Percentiles rank a stretch among this genome's conserved stretches.
These are phyloP conservation scores for Danio aesculapii DNA, from an alignment of 2,797 vertebrate species.

Conservation along the genomic window DNA sequence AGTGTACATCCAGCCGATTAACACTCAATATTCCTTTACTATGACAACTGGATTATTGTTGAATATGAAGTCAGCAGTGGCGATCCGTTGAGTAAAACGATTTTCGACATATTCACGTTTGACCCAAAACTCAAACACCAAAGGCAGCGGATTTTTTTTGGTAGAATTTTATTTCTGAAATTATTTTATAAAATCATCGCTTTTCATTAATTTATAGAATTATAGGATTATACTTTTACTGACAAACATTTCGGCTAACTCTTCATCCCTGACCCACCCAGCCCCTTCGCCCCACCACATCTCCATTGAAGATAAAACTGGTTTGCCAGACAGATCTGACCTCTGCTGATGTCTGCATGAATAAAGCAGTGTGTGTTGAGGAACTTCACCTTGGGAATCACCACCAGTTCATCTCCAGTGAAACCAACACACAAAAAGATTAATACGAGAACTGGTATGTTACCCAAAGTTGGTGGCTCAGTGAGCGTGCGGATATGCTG, in stretches of 20 bases:
- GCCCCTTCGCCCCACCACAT: neutral
- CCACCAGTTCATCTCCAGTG: neutral
- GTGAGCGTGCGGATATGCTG: neutral
- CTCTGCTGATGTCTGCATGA: neutral
- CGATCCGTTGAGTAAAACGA: neutral
- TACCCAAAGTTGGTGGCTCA: constrained; percentile 31
- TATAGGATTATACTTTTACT: constrained; percentile 66
- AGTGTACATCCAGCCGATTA: too few relatives aligned
- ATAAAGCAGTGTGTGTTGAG: neutral
- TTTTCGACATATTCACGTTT: neutral
- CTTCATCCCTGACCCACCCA: constrained; percentile 58
- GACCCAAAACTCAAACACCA: constrained; percentile 8
- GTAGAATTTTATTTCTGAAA: constrained; percentile 82
- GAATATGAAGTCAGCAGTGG: neutral
- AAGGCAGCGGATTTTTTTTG: constrained; percentile 59
- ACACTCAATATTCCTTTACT: too few relatives aligned
- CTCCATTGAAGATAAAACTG: constrained; percentile 9
- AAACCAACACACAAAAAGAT: neutral
- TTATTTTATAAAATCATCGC: constrained; percentile 82
- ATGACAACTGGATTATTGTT: too few relatives aligned
- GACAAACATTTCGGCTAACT: constrained; percentile 77
- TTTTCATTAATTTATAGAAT: constrained; percentile 71
- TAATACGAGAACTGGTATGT: neutral
- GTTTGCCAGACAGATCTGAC: neutral
- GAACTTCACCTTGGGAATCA: neutral